Percentiles rank a stretch among this genome's conserved stretches.
These are phyloP conservation scores for Conchocele bisecta DNA, from an alignment of 2,888 invertebrate genomes.

Conservation along the genomic window DNA sequence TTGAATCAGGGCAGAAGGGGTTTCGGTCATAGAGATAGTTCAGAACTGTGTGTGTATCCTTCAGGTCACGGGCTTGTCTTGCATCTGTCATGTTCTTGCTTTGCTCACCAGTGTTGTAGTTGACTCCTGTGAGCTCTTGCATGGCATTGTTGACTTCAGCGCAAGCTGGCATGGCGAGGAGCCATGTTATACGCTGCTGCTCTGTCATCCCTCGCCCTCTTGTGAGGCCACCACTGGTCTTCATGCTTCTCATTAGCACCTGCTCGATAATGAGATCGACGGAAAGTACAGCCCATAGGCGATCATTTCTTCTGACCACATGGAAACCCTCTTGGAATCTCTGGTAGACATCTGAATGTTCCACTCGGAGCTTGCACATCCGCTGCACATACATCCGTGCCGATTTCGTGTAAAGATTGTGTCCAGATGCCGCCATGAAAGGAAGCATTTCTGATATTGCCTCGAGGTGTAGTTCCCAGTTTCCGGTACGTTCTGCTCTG, in stretches of 20 bases:
- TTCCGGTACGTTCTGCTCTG: slow-evolving; percentile 26
- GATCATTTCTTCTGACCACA: slow-evolving; percentile 57
- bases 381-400: slow-evolving; percentile 42
- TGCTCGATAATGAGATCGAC: slow-evolving; percentile 68
- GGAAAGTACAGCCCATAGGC: slow-evolving; percentile 65
- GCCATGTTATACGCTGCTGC: slow-evolving; percentile 38
- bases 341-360: slow-evolving; percentile 47
- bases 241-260: slow-evolving; percentile 63
- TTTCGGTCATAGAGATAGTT: slow-evolving; percentile 8
- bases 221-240: slow-evolving; percentile 58
- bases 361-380: slow-evolving; percentile 38
- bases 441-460: slow-evolving; percentile 46
- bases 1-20: too few species aligned
- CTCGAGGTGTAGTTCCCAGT: slow-evolving; percentile 45
- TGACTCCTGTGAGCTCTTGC: slow-evolving; percentile 35
- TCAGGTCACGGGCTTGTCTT: background rate
- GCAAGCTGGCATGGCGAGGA: slow-evolving; percentile 49
- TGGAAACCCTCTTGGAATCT: slow-evolving; percentile 48
- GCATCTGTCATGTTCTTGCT: too few species aligned
- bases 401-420: slow-evolving; percentile 53
- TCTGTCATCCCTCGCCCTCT: slow-evolving; percentile 57
- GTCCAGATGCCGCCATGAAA: slow-evolving; percentile 57
- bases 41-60: background rate
- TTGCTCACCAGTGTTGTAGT: slow-evolving; percentile 7
- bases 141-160: slow-evolving; percentile 44